Conservation (phyloP, 1,140 invertebrate genomes). For the Penaeus vannamei region DNA sequence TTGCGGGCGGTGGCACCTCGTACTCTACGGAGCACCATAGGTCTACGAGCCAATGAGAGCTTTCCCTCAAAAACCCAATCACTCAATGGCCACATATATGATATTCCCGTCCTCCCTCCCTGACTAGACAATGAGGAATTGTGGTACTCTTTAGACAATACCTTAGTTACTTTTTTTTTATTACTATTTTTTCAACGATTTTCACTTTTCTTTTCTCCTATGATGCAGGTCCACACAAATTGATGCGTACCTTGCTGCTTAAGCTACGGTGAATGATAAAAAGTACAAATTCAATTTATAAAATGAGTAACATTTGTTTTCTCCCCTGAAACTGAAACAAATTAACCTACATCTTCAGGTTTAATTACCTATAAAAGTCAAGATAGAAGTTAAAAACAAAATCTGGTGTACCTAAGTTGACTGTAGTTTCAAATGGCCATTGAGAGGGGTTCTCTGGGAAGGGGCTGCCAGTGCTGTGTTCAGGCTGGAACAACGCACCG, state of each 20-base stretch:
- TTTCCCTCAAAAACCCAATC: slow-evolving; percentile 56
- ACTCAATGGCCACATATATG: slow-evolving; percentile 56
- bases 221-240: too few species aligned
- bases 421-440: slow-evolving; percentile 50
- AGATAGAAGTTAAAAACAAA: neutral
- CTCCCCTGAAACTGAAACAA: neutral
- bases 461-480: slow-evolving; percentile 61
- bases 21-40: slow-evolving; percentile 60
- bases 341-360: slow-evolving; percentile 10
- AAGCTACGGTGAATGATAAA: too few species aligned
- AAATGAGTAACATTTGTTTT: slow-evolving; percentile 34
- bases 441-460: slow-evolving; percentile 61
- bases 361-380: slow-evolving; percentile 20
- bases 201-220: neutral
- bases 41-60: slow-evolving; percentile 60
- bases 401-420: neutral
- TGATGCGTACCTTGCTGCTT: too few species aligned
- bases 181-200: neutral
- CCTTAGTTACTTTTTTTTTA: neutral
- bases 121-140: slow-evolving; percentile 63
- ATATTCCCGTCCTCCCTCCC: slow-evolving; percentile 52
- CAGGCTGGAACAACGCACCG: slow-evolving; percentile 53
- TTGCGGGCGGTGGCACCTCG: slow-evolving; percentile 55
- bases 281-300: neutral
- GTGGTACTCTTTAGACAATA: slow-evolving; percentile 16